Evolutionary conservation across 2,797 vertebrate species (phyloP), one percentile per base, ranked within the genome.

Genomic region (Heliangelus exortis): DNA sequence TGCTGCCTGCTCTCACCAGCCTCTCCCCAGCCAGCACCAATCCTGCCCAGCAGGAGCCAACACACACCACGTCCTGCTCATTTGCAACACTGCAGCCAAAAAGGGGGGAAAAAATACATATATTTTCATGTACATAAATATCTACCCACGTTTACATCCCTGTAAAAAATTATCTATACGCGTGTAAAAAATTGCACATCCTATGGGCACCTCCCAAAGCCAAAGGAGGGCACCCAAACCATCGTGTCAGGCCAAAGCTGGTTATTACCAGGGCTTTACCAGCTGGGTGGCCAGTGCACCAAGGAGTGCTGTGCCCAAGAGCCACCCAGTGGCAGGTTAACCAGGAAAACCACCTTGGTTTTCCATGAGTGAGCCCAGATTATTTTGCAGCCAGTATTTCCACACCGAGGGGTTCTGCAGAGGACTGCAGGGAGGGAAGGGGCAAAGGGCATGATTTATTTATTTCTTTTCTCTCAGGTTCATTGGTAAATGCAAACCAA

Each of bases 281-380:
- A 7, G 80, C 51, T 47, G 65, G 84, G 87, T 3, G 84, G 62
- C 6, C 22, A 45, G 79, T 4, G 3, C 43, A 14, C 66, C 15
- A 3, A 71, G 22, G 89, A 91, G 59, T 34, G 91, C 87, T 82
- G 47, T 69, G 68, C 87, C 90, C 0, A 31, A 74, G 94, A 96
- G 93, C 90, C 92, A 84, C 93, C 95, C 95, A 88, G 95, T 65
- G 92, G 96, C 80, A 88, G 71, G 16, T 9, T 45, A 59, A 13
- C 80, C 80, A 11, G 91, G 93, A 78, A 94, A 95, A 86, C 67
- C 84, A 19, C 16, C 1, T 0, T 7, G 23, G 87, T 7, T 63
- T 77, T 74, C 87, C 73, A 63, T 7, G 4, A 31, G 29, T 0
- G 2, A 82, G 15, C 67, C 54, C 0, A 4, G 69, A 50, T 71